phyloP scores from a whole-genome alignment of 2,888 invertebrate species.

The Tenthredo mesomela region DNA sequence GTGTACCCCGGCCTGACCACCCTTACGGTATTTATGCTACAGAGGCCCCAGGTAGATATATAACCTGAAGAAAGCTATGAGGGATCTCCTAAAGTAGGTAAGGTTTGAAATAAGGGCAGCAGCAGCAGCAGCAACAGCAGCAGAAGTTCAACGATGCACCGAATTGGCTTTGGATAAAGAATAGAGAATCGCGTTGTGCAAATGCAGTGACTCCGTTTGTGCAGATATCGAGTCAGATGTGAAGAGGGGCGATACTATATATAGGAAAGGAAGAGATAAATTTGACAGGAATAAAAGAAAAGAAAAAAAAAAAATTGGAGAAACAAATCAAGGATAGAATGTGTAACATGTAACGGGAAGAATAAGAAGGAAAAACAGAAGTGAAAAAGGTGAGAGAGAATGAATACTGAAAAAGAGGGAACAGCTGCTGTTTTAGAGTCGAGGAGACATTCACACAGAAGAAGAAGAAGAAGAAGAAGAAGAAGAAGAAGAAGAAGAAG shows the following conservation, averaged over 20 bases:
- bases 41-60: neutral
- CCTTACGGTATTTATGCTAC: slow-evolving; percentile 32
- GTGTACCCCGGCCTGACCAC: slow-evolving; percentile 45
- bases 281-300: neutral
- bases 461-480: neutral
- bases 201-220: slow-evolving; percentile 1
- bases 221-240: neutral
- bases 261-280: neutral
- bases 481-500: neutral
- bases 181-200: neutral
- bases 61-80: neutral
- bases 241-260: neutral
- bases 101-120: neutral
- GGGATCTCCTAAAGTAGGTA: neutral
- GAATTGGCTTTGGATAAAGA: neutral
- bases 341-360: neutral
- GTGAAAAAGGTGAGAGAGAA: slow-evolving; percentile 5
- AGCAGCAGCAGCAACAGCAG: neutral
- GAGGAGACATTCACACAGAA: neutral
- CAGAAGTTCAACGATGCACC: neutral
- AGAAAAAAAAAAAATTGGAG: neutral
- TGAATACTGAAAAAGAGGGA: neutral
- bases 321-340: neutral
- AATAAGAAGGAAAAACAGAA: neutral
- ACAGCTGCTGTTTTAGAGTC: neutral